phyloP scores from a whole-genome alignment of 2,113 vertebrate species.

The Spilogale gracilis region DNA sequence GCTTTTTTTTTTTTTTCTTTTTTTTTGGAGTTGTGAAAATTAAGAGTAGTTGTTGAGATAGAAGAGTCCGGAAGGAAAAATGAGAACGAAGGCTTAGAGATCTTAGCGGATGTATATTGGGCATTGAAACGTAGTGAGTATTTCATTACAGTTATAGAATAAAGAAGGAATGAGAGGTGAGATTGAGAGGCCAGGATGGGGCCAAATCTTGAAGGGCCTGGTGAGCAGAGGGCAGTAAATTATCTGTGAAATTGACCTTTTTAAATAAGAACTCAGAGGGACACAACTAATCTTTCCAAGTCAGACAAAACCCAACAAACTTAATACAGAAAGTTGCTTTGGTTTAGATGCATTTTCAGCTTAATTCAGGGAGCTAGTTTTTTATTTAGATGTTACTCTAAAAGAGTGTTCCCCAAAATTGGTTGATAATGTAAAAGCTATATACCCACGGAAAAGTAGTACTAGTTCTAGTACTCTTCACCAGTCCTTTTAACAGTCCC shows the following conservation, averaged over 20 bases:
- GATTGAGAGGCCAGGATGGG: not conserved
- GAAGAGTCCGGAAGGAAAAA: not conserved
- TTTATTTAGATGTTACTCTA: not conserved
- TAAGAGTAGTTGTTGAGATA: not conserved
- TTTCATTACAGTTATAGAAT: not conserved
- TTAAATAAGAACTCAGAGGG: not conserved
- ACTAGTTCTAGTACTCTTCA: not conserved
- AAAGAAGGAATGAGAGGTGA: not conserved
- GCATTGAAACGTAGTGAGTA: not conserved
- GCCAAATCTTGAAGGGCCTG: not conserved
- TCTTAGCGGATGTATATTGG: not conserved
- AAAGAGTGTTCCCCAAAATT: not conserved
- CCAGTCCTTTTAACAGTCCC: not conserved
- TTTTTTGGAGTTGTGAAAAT: not conserved
- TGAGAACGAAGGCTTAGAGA: not conserved
- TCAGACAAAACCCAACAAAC: not conserved
- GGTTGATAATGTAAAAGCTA: not conserved
- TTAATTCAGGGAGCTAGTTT: not conserved
- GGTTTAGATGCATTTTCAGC: not conserved
- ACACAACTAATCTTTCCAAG: not conserved
- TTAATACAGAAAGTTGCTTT: not conserved
- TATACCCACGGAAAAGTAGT: not conserved
- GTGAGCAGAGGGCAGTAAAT: not conserved
- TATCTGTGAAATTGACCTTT: not conserved
- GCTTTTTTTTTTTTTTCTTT: too few relatives aligned